These are phyloP conservation scores for Palythoa grandiflora DNA, from an alignment of 92 coral and sea anemone species.

Conservation along the genomic window DNA sequence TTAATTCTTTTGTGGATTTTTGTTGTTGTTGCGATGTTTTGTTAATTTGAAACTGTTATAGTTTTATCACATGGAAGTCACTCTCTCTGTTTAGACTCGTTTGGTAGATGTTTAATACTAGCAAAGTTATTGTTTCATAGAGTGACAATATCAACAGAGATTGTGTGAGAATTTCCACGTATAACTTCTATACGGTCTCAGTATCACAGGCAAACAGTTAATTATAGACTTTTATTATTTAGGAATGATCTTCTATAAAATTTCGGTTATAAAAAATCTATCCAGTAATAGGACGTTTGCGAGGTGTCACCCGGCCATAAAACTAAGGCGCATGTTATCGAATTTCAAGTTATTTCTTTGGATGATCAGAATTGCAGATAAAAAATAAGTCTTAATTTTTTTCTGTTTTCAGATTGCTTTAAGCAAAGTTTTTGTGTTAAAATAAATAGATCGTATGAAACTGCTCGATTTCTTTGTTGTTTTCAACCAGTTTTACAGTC, in stretches of 20 bases:
- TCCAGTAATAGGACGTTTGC: slow-evolving; percentile 11
- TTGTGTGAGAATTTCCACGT: slow-evolving; percentile 41
- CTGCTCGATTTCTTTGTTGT: neutral
- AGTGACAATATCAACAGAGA: slow-evolving; percentile 49
- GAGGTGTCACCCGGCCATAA: neutral
- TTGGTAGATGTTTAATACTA: neutral
- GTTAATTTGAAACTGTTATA: neutral
- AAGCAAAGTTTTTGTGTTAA: neutral
- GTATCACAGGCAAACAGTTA: neutral
- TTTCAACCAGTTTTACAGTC: neutral
- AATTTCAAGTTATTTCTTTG: slow-evolving; percentile 28
- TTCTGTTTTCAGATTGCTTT: neutral
- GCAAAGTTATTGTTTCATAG: neutral
- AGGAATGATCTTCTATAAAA: neutral
- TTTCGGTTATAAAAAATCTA: neutral
- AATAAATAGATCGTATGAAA: neutral
- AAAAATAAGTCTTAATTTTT: neutral
- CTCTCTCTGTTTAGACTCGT: neutral
- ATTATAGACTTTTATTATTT: neutral
- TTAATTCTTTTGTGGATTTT: neutral
- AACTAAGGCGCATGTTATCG: neutral
- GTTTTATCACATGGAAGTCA: neutral
- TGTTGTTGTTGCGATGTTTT: neutral
- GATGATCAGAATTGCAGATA: slow-evolving; percentile 1
- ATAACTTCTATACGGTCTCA: neutral